Evolutionary conservation across 92 coral and sea anemone species (phyloP).

Genomic region (Umimayanthus kanabou): DNA sequence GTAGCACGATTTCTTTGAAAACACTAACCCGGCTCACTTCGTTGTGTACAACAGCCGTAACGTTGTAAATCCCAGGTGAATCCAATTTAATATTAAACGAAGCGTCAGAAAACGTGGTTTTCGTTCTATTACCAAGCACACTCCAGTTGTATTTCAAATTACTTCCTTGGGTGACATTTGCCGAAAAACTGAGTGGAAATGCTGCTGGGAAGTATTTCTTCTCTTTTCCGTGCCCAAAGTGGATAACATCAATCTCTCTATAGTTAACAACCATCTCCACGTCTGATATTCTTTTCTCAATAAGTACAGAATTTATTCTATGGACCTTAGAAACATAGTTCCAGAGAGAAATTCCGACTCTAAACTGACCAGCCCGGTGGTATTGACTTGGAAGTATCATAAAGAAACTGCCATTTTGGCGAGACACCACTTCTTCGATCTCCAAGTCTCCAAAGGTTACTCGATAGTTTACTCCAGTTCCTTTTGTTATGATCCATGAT

Average conservation of each 20-base stretch:
- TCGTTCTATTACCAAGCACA: conserved; percentile 8
- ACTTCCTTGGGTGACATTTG: conserved; percentile 29
- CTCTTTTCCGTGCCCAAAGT: conserved; percentile 51
- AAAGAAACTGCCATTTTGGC: background rate
- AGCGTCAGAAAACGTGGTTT: background rate
- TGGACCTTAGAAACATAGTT: background rate
- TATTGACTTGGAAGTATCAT: background rate
- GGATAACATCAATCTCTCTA: background rate
- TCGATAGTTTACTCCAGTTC: conserved; percentile 48
- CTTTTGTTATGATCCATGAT: conserved; percentile 48
- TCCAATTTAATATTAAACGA: conserved; percentile 20
- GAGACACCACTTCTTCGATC: background rate
- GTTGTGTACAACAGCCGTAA: conserved; percentile 48
- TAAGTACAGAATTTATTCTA: background rate
- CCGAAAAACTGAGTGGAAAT: conserved; percentile 44
- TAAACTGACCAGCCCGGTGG: background rate
- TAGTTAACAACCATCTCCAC: conserved; percentile 37
- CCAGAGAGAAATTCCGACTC: background rate
- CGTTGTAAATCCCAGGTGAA: conserved; percentile 34
- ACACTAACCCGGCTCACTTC: conserved; percentile 46
- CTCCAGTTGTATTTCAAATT: conserved; percentile 45
- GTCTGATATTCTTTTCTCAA: conserved; percentile 30
- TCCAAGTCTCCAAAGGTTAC: background rate
- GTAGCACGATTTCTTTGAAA: conserved; percentile 39
- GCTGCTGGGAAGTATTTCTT: conserved; percentile 53